Base-by-base conservation (phyloP, 2,797 vertebrate genomes). In the Hylomyscus alleni region DNA sequence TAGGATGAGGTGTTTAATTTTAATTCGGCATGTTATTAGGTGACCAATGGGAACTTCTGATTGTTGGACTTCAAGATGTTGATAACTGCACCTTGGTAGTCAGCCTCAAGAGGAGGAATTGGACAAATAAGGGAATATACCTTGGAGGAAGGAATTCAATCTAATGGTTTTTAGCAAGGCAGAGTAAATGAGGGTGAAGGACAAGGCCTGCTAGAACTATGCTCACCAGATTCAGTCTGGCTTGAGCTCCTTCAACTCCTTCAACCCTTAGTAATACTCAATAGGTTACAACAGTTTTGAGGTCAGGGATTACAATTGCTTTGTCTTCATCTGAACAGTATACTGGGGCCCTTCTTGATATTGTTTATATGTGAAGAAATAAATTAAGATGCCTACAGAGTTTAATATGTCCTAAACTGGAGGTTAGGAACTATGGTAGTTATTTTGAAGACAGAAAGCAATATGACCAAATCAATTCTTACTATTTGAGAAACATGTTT, bases 331-430 rank as follows among this genome's bases (percentile, higher is more conserved):
- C 34, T 91, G 54, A 77, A 40, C 0, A 69, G 29, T 73, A 88
- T 92, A 9, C 15, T 85, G 22, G 14, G 52, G 17, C 1, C 6
- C 54, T 44, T 69, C 24, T 29, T 91, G 50, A 40, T 54, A 34
- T 77, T 78, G 54, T 65, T 94, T 96, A 34, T 60, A 81, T 82
- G 82, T 93, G 14, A 93, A 58, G 20, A 52, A 78, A 56, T 69
- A 89, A 73, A n/a, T 50, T 17, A 92, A 34, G 9, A 93, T 1
- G 9, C 52, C 72, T 89, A 14, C 77, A 78, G 22, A 67, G 50
- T 8, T 86, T 58, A 44, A 85, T 78, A 19, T 15, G 60, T 86
- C 65, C 24, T 83, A 31, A 91, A 26, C 10, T 81, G 10, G 37
- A 95, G 77, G 12, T 47, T 47, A 82, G 89, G 50, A 24, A 0